phyloP scores from a whole-genome alignment of 2,113 vertebrate species.

The Eulemur macaco region DNA sequence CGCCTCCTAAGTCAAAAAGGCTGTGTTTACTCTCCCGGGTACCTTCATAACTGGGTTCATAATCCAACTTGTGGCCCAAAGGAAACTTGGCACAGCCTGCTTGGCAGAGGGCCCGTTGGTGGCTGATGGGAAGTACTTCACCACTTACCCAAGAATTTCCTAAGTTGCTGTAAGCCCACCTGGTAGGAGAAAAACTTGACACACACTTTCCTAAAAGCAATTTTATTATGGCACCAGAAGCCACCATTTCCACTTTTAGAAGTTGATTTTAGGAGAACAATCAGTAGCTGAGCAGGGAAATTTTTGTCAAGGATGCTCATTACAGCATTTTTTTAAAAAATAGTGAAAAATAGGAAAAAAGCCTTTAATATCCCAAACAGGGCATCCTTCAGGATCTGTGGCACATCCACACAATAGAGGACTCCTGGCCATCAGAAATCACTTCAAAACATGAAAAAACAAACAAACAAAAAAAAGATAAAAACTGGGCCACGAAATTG shows the following conservation, averaged over 20 bases:
- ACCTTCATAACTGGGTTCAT: not conserved
- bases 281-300: not conserved
- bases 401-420: not conserved
- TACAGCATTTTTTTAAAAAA: not conserved
- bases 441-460: not conserved
- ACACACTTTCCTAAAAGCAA: not conserved
- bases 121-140: not conserved
- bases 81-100: not conserved
- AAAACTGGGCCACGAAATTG: not conserved
- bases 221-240: not conserved
- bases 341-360: not conserved
- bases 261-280: not conserved
- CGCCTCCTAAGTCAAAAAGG: not conserved
- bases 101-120: not conserved
- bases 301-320: not conserved
- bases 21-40: not conserved
- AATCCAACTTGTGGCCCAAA: not conserved
- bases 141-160: not conserved
- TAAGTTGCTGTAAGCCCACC: not conserved
- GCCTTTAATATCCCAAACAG: not conserved
- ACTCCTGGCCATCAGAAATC: not conserved
- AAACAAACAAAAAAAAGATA: not conserved
- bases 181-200: not conserved
- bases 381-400: not conserved
- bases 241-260: not conserved